phyloP scores from a whole-genome alignment of 2,888 invertebrate species.

The Portevinia maculata region DNA sequence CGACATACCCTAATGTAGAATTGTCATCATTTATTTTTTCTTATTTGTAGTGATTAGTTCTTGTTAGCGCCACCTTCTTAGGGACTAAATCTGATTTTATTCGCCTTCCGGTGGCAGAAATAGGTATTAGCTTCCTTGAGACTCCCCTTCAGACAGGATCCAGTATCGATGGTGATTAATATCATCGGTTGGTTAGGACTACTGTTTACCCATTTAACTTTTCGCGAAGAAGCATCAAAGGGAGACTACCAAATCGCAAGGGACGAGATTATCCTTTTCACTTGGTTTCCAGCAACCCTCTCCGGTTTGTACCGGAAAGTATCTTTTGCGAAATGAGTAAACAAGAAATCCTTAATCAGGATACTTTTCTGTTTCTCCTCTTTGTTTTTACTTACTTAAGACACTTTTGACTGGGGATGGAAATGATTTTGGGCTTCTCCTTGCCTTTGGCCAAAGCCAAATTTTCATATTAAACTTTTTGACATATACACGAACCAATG shows the following conservation, averaged over 20 bases:
- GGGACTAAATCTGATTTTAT: conserved; percentile 65
- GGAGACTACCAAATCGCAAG: not conserved
- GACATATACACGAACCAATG: conserved; percentile 41
- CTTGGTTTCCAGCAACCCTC: not conserved
- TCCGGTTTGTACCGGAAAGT: conserved; percentile 42
- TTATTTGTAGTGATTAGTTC: conserved; percentile 73
- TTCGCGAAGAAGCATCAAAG: conserved; percentile 42
- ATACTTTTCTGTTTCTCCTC: conserved; percentile 54
- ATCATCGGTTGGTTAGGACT: conserved; percentile 58
- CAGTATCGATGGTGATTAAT: conserved; percentile 70
- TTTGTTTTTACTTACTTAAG: conserved; percentile 33
- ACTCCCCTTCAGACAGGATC: not conserved
- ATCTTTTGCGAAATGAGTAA: conserved; percentile 64
- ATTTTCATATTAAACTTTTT: conserved; percentile 54
- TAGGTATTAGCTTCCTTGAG: conserved; percentile 44
- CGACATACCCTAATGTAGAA: conserved; percentile 15
- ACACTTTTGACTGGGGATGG: not conserved
- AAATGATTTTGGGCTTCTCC: conserved; percentile 2
- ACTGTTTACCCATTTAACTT: conserved; percentile 65
- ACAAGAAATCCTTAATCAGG: conserved; percentile 71
- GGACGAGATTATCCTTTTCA: conserved; percentile 55
- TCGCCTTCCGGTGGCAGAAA: conserved; percentile 63
- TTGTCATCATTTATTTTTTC: conserved; percentile 54
- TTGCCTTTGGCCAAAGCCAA: conserved; percentile 56
- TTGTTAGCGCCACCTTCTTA: conserved; percentile 68